Evolutionary conservation across 2,113 vertebrate genomes (phyloP).

Genomic region (Microtus pennsylvanicus): DNA sequence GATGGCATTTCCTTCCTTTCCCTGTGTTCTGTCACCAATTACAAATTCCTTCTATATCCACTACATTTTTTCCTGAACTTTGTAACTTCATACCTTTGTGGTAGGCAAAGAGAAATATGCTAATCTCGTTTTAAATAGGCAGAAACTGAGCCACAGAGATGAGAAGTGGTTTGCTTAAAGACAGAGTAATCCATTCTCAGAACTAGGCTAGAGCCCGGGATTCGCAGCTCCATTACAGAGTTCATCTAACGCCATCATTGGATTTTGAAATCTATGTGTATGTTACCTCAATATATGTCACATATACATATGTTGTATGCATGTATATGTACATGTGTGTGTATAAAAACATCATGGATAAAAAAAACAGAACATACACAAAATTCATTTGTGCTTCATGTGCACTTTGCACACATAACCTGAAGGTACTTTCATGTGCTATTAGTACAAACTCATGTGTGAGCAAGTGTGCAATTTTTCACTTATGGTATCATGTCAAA

Average conservation of each 20-base stretch:
- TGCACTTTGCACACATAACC: not conserved
- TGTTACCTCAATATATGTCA: not conserved
- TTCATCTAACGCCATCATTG: slow-evolving; percentile 11
- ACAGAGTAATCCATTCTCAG: slow-evolving; percentile 29
- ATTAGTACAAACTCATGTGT: not conserved
- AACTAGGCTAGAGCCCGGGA: not conserved
- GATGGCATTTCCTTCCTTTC: not conserved
- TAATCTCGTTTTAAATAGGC: not conserved
- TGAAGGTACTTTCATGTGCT: not conserved
- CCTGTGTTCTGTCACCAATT: not conserved
- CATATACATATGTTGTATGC: not conserved
- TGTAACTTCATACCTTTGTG: not conserved
- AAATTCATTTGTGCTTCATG: not conserved
- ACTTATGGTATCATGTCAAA: not conserved
- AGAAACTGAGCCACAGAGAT: not conserved
- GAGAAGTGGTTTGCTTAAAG: slow-evolving; percentile 35
- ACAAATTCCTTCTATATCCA: not conserved
- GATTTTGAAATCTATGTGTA: not conserved
- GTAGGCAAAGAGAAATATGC: not conserved
- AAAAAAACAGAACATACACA: not conserved
- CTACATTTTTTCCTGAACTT: slow-evolving; percentile 13
- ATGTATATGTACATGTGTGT: not conserved
- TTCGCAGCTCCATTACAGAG: not conserved
- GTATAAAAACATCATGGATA: not conserved
- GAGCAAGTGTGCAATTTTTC: not conserved